Conservation (phyloP, 2,888 invertebrate genomes). For the Galeruca laticollis region DNA sequence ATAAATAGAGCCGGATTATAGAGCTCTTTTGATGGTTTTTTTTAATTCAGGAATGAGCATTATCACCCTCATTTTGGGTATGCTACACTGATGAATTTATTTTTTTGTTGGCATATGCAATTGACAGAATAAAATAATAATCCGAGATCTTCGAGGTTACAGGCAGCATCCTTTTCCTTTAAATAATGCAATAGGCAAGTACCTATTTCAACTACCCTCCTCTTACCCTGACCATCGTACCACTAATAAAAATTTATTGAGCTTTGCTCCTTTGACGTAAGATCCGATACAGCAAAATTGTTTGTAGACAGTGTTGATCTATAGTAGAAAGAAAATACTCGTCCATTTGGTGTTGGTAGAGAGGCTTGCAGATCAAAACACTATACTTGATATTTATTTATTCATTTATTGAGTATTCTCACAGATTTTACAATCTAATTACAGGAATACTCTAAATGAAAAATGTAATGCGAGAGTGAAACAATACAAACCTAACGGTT, state of each 20-base stretch:
- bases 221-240: conserved; percentile 34
- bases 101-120: conserved; percentile 29
- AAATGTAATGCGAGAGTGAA: too few relatives aligned
- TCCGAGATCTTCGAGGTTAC: too few relatives aligned
- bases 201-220: conserved; percentile 29
- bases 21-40: conserved; percentile 16
- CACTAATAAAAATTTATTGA: conserved; percentile 35
- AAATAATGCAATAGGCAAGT: conserved; percentile 31
- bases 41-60: conserved; percentile 24
- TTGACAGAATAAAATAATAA: too few relatives aligned
- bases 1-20: too few relatives aligned
- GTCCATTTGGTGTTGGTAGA: conserved; percentile 45
- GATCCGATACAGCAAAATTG: conserved; percentile 36
- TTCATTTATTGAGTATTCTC: too few relatives aligned
- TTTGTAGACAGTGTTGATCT: conserved; percentile 34
- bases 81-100: conserved; percentile 32
- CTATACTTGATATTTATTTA: conserved; percentile 32
- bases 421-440: too few relatives aligned
- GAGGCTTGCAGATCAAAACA: conserved; percentile 48
- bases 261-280: conserved; percentile 34
- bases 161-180: conserved; percentile 29
- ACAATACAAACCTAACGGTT: too few relatives aligned
- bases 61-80: conserved; percentile 24
- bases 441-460: too few relatives aligned
- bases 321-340: conserved; percentile 41